Base-by-base conservation (phyloP, 2,888 invertebrate species). In the Eledona agricola region DNA sequence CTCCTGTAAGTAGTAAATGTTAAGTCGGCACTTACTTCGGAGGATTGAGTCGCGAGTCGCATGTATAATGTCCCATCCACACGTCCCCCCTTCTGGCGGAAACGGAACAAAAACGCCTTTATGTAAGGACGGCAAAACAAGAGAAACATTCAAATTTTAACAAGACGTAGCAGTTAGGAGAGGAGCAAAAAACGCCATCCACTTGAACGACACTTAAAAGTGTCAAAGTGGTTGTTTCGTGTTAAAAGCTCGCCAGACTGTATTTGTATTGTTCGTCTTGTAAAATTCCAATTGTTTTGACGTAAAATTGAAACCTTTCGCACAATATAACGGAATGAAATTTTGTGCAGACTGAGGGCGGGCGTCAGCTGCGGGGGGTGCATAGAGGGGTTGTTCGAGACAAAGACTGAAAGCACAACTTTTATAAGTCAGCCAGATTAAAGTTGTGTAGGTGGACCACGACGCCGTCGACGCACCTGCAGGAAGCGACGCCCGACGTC, bases 241-340 rank as follows among this genome's bases (percentile, higher is more conserved):
- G 47, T 54, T 49, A 46, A 50, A 54, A 54, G 34, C 47, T 53
- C 42, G 47, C 40, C 47, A 47, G 47, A 42, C 43, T 29, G 29
- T 54, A 42, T 42, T 49, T 50, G 50, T 55, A 50, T 55, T 55
- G 31, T 45, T 38, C 40, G 29, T 17, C 46, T 47, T 46, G 43
- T 49, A 49, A 32, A 38, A 52, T 29, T 43, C 49, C 49, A 49
- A 32, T 52, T 56, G 56, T 56, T 56, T 49, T 52, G 49, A 49
- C 43, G 51, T 43, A 52, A 56, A 56, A 56, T 56, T 56, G 56
- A 56, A 52, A 52, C 52, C 49, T 49, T 55, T 55, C 28, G 35
- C 50, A 29, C 34, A 35, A 49, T 49, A 31, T 50, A 45, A 38
- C 50, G 38, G 45, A 55, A 43, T 51, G 45, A 45, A 55, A 51